These are phyloP conservation scores for Thymelicus acteon DNA, from an alignment of 2,888 invertebrate genomes.

Conservation along the genomic window DNA sequence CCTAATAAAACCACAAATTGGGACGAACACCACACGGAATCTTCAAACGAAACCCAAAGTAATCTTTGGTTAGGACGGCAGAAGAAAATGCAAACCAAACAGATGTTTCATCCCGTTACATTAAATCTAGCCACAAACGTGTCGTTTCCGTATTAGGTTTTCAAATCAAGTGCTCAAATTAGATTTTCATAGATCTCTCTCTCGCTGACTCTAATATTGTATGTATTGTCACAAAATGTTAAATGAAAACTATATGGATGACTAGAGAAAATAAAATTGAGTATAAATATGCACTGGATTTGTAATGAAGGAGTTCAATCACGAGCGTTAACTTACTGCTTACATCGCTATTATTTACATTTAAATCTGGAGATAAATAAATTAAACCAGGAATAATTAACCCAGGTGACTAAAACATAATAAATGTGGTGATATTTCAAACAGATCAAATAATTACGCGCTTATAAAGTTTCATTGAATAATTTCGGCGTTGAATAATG, in stretches of 20 bases:
- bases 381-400: no score
- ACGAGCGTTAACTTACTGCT: neutral
- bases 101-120: constrained; percentile 14
- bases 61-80: constrained; percentile 3
- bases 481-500: constrained; percentile 22
- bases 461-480: constrained; percentile 20
- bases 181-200: neutral
- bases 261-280: neutral
- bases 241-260: constrained; percentile 2
- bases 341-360: neutral
- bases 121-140: constrained; percentile 9
- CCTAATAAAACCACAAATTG: neutral
- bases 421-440: neutral
- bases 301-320: constrained; percentile 13
- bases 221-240: neutral
- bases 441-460: neutral
- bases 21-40: neutral
- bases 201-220: no score
- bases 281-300: constrained; percentile 11
- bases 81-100: constrained; percentile 3
- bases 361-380: no score
- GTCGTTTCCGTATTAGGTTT: constrained; percentile 4
- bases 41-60: constrained; percentile 1
- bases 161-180: constrained; percentile 3
- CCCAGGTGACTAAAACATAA: no score